phyloP scores from a whole-genome alignment of 2,113 vertebrate genomes.

The Oreochromis aureus region DNA sequence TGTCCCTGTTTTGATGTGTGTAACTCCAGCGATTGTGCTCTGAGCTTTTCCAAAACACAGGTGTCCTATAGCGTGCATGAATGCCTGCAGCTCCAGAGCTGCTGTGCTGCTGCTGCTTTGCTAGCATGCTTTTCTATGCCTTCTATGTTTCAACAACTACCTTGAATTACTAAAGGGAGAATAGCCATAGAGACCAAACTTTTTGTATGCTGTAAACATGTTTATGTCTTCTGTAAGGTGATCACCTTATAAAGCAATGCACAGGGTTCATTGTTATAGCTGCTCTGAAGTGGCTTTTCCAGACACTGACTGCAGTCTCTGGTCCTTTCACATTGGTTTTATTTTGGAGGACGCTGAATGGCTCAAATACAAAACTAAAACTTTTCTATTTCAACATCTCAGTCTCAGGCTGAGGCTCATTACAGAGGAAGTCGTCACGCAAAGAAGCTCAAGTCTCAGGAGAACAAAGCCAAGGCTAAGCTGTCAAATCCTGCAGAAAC shows the following conservation, averaged over 20 bases:
- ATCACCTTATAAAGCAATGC: background rate
- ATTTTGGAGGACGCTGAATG: background rate
- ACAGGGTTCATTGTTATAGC: background rate
- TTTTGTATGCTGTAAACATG: background rate
- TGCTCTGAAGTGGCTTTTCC: background rate
- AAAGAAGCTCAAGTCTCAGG: conserved; percentile 98
- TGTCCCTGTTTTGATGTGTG: background rate
- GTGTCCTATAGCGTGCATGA: background rate
- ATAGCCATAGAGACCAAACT: background rate
- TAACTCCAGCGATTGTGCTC: background rate
- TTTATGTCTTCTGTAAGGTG: background rate
- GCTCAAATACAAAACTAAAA: background rate
- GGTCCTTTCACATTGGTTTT: background rate
- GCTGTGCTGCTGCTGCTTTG: background rate
- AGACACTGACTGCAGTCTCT: background rate
- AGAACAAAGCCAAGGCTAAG: conserved; percentile 92
- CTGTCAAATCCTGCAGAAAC: conserved; percentile 77
- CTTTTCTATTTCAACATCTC: background rate
- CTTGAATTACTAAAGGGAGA: background rate
- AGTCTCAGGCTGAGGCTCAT: conserved; percentile 91
- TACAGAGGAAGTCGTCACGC: conserved; percentile 98
- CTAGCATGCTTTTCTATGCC: background rate
- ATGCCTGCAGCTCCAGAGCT: background rate
- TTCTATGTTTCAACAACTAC: background rate
- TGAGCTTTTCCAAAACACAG: background rate